Conservation (phyloP, 2,888 invertebrate species). For the Synanthedon andrenaeformis region DNA sequence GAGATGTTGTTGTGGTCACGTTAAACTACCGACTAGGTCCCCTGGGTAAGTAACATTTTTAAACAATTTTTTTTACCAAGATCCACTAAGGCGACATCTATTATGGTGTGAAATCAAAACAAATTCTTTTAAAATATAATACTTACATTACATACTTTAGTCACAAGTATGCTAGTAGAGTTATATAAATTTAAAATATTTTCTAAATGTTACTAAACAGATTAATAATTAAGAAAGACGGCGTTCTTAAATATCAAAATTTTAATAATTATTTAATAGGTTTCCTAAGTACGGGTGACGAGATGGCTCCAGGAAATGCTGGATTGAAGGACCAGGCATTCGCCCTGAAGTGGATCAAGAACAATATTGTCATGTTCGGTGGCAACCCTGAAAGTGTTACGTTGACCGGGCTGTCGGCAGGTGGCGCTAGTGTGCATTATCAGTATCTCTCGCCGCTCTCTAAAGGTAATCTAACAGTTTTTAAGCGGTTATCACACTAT, state of each 20-base stretch:
- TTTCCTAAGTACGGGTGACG: conserved; percentile 81
- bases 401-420: conserved; percentile 78
- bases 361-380: conserved; percentile 77
- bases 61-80: no score
- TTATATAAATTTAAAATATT: no score
- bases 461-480: conserved; percentile 59
- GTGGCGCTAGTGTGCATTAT: conserved; percentile 80
- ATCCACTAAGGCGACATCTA: no score
- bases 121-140: no score
- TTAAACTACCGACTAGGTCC: conserved; percentile 80
- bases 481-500: no score
- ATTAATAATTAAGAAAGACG: no score
- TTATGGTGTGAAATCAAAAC: no score
- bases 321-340: conserved; percentile 81
- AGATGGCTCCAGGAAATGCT: conserved; percentile 75
- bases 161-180: no score
- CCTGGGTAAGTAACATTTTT: conserved; percentile 52
- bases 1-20: conserved; percentile 75
- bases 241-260: no score
- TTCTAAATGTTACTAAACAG: no score
- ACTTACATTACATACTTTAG: no score
- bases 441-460: conserved; percentile 76
- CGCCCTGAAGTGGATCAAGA: conserved; percentile 77
- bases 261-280: conserved; percentile 47
- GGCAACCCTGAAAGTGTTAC: conserved; percentile 79